A percentile compares a stretch with the other conserved stretches of the same genome.
These are phyloP conservation scores for Microctonus brassicae DNA, from an alignment of 2,888 invertebrate genomes.

Conservation along the genomic window DNA sequence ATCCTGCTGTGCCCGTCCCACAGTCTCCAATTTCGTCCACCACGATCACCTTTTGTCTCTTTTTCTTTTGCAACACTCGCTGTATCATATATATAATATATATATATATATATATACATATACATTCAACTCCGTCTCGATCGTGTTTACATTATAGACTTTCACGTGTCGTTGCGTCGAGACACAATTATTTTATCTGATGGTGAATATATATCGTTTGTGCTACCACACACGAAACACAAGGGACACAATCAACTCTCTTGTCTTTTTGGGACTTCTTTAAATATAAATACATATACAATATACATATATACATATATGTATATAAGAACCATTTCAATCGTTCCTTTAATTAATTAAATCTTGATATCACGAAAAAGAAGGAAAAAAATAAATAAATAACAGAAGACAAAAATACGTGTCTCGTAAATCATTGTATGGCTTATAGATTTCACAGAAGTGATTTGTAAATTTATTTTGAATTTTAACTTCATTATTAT, in stretches of 20 bases:
- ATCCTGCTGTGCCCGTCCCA: conserved; percentile 51
- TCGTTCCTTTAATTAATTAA: conserved; percentile 34
- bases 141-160: conserved; percentile 12
- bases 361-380: conserved; percentile 30
- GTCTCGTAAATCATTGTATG: conserved; percentile 23
- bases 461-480: conserved; percentile 2
- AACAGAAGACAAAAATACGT: not conserved
- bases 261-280: not conserved
- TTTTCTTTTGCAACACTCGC: conserved; percentile 35
- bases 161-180: conserved; percentile 10
- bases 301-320: too few relatives aligned
- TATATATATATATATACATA: not conserved
- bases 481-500: not conserved
- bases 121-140: conserved; percentile 3
- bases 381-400: not conserved
- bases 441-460: conserved; percentile 27
- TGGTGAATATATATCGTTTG: conserved; percentile 8
- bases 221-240: conserved; percentile 10
- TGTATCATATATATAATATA: too few relatives aligned
- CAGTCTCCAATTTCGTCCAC: conserved; percentile 33
- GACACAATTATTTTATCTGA: conserved; percentile 24
- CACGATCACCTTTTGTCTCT: conserved; percentile 38
- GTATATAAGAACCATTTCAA: conserved; percentile 8
- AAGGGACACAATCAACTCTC: not conserved
- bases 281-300: too few relatives aligned